These are phyloP conservation scores for Oreohelix idahoensis DNA, from an alignment of 1,140 invertebrate species.

Conservation along the genomic window DNA sequence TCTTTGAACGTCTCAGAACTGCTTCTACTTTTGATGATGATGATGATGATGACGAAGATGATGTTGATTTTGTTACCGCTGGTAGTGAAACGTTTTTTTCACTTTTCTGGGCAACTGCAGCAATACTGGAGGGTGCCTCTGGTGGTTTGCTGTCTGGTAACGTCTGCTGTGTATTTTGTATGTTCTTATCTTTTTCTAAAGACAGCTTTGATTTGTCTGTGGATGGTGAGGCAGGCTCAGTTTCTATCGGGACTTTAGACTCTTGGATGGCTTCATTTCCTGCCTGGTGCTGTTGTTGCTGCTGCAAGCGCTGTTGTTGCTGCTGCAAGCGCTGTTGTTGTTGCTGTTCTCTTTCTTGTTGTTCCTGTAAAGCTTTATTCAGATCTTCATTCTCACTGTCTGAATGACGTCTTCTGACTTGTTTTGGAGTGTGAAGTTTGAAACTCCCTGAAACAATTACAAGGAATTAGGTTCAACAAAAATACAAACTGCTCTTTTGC, in stretches of 20 bases:
- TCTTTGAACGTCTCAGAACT: slow-evolving; percentile 53
- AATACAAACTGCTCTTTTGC: too few relatives aligned
- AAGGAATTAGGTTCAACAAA: background rate
- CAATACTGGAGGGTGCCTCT: background rate
- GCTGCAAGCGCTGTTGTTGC: slow-evolving; percentile 25
- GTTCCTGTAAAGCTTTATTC: slow-evolving; percentile 51
- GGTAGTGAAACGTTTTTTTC: background rate
- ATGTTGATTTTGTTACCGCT: background rate
- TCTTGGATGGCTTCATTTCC: background rate
- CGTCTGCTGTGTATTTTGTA: background rate
- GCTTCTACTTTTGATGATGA: background rate
- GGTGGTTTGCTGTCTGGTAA: background rate
- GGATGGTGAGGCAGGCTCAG: background rate
- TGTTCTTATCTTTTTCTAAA: background rate
- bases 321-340: slow-evolving; percentile 41
- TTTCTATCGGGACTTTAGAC: background rate
- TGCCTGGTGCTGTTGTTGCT: background rate
- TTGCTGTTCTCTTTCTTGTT: slow-evolving; percentile 51
- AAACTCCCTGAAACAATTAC: slow-evolving; percentile 53
- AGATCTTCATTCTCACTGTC: slow-evolving; percentile 68
- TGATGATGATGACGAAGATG: background rate
- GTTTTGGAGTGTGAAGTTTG: slow-evolving; percentile 66
- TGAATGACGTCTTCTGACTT: slow-evolving; percentile 64
- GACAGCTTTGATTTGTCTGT: background rate
- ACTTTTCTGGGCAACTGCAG: background rate